Evolutionary conservation across 2,113 vertebrate species (phyloP).

Genomic region (Pelmatolapia mariae): DNA sequence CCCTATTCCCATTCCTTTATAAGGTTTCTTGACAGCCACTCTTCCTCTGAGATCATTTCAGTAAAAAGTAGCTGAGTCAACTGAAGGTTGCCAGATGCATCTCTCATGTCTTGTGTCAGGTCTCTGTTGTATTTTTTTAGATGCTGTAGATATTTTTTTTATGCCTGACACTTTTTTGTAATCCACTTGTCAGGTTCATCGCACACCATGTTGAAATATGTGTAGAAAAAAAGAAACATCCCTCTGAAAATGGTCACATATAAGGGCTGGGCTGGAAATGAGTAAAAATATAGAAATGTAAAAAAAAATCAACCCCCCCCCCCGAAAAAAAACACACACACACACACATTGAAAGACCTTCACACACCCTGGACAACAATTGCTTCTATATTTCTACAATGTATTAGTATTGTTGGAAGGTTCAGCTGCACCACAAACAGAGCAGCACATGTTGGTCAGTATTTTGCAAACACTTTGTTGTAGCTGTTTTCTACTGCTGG

Average conservation of each 20-base stretch:
- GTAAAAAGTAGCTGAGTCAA: rapidly evolving
- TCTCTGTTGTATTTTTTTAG: neutral
- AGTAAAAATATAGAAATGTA: neutral
- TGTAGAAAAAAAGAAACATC: neutral
- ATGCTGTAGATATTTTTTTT: neutral
- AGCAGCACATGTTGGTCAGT: neutral
- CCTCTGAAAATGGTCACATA: neutral
- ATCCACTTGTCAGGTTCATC: neutral
- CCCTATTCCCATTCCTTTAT: neutral
- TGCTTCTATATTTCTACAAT: neutral
- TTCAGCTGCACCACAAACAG: constrained; percentile 14
- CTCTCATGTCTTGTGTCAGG: neutral
- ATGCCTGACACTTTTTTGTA: neutral
- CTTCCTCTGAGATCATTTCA: neutral
- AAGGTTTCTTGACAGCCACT: neutral
- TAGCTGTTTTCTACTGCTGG: neutral
- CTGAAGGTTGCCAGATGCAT: neutral
- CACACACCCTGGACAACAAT: neutral
- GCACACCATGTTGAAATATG: neutral
- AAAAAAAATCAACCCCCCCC: rapidly evolving
- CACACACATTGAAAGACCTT: neutral
- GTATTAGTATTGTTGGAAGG: neutral
- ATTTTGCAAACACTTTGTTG: constrained; percentile 23
- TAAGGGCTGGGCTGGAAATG: neutral
- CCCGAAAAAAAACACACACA: neutral